Conservation (phyloP, 2,797 vertebrate genomes). For the Triplophysa yarkandensis region DNA sequence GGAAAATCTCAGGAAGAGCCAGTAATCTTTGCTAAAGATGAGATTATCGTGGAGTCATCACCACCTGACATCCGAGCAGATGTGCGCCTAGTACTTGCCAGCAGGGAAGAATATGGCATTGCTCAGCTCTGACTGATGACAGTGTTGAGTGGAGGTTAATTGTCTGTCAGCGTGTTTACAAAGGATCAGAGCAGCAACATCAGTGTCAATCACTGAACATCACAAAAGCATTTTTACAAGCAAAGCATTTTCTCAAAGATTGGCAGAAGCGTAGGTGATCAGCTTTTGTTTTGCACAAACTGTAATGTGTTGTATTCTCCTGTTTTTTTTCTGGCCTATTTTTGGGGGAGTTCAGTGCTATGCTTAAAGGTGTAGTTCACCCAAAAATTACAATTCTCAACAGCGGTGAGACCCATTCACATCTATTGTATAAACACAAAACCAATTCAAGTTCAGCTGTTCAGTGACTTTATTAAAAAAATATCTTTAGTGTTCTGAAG, state of each 20-base stretch:
- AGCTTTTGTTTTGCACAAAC: neutral
- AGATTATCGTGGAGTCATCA: constrained; percentile 42
- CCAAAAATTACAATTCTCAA: too few species aligned
- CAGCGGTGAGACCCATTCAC: too few species aligned
- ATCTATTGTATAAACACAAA: too few species aligned
- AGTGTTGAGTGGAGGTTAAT: constrained; percentile 38
- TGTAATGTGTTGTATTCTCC: neutral
- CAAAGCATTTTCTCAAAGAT: neutral
- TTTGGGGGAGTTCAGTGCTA: neutral
- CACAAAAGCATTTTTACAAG: neutral
- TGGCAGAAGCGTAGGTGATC: neutral
- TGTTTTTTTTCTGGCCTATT: neutral
- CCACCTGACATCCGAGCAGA: constrained; percentile 46
- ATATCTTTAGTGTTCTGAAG: too few species aligned
- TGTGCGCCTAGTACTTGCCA: constrained; percentile 23
- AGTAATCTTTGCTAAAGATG: constrained; percentile 41
- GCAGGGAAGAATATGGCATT: constrained; percentile 38
- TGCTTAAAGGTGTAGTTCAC: too few species aligned
- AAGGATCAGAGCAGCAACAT: constrained; percentile 36
- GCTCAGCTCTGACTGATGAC: constrained; percentile 29
- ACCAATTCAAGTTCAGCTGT: too few species aligned
- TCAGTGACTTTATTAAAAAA: too few species aligned
- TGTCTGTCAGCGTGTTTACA: constrained; percentile 31
- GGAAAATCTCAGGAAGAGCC: constrained; percentile 35
- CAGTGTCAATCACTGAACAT: constrained; percentile 21